Conservation (phyloP, 1,140 invertebrate species). For the Zeugodacus cucurbitae region DNA sequence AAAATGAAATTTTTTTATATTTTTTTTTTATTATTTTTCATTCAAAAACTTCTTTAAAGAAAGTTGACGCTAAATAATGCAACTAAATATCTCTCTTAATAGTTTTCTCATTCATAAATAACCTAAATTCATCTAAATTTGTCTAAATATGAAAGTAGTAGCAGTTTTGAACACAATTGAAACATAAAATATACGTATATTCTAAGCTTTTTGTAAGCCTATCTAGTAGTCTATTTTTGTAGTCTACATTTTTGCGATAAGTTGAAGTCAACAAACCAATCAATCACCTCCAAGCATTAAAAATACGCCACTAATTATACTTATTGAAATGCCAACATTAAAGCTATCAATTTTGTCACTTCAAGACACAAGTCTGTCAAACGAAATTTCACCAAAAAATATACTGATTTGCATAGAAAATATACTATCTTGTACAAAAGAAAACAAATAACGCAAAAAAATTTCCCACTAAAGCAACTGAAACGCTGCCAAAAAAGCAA, state of each 20-base stretch:
- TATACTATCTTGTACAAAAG: neutral
- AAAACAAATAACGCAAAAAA: neutral
- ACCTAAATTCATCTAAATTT: too few relatives aligned
- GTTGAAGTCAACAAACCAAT: neutral
- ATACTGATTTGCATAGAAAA: neutral
- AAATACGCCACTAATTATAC: neutral
- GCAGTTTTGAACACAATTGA: too few relatives aligned
- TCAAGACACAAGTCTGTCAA: neutral
- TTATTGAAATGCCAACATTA: neutral
- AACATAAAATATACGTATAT: too few relatives aligned
- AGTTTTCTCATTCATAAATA: too few relatives aligned
- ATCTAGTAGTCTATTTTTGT: too few relatives aligned
- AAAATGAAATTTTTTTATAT: too few relatives aligned
- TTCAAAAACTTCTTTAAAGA: too few relatives aligned
- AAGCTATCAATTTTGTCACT: neutral
- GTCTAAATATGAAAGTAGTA: too few relatives aligned
- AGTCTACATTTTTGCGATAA: neutral
- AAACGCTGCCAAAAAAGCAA: neutral
- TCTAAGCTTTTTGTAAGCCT: too few relatives aligned
- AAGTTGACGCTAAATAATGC: too few relatives aligned
- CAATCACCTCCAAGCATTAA: neutral
- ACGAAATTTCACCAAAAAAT: neutral
- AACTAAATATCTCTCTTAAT: too few relatives aligned
- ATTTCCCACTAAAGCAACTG: neutral
- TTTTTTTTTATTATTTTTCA: too few relatives aligned